These are phyloP conservation scores for Sinocyclocheilus anophthalmus DNA, from an alignment of 2,113 vertebrate genomes.

Conservation along the genomic window DNA sequence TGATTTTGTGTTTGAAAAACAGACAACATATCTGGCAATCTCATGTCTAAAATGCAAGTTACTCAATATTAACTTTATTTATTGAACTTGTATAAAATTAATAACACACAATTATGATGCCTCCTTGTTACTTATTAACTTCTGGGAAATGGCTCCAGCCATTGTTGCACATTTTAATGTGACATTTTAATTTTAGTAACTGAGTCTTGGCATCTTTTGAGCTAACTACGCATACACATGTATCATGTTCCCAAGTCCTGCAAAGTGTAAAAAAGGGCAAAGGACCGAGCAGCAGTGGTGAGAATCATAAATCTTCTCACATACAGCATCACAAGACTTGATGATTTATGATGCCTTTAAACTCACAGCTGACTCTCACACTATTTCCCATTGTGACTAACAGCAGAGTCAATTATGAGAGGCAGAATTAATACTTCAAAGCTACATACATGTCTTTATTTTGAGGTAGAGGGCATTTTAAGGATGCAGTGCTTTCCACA, in stretches of 20 bases:
- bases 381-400: not conserved
- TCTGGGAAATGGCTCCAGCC: not conserved
- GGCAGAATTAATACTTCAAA: constrained; percentile 1
- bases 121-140: not conserved
- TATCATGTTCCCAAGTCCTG: not conserved
- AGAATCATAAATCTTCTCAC: constrained; percentile 15
- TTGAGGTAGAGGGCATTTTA: not conserved
- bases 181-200: not conserved
- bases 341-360: constrained; percentile 40
- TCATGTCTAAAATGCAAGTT: not conserved
- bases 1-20: not conserved
- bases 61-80: not conserved
- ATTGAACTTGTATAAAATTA: not conserved
- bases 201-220: not conserved
- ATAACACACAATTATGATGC: not conserved
- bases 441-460: not conserved
- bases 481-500: not conserved
- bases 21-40: not conserved
- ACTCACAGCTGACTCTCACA: constrained; percentile 30
- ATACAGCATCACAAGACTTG: not conserved
- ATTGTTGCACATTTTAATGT: not conserved
- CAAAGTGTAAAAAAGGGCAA: not conserved
- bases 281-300: constrained; percentile 2
- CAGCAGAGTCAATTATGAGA: constrained; percentile 26
- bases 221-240: not conserved